Evolutionary conservation across 2,888 invertebrate genomes (phyloP).

Genomic region (Eupithecia dodoneata): DNA sequence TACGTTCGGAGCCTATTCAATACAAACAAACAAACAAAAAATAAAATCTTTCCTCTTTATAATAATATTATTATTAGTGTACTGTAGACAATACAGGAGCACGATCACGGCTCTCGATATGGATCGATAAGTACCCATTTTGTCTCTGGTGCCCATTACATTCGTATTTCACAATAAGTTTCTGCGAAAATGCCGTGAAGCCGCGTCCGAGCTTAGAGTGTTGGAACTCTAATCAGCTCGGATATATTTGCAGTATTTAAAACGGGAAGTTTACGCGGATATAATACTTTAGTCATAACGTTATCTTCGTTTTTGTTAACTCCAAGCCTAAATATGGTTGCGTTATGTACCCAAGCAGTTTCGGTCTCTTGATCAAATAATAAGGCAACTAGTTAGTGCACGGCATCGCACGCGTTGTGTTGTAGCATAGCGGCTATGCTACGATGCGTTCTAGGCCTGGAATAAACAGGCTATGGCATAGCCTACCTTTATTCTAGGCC

Average conservation of each 20-base stretch:
- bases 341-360: not conserved
- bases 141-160: not conserved
- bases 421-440: too few relatives aligned
- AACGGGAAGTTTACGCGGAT: not conserved
- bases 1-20: too few relatives aligned
- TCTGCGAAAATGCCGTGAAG: not conserved
- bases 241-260: not conserved
- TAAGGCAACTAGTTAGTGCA: not conserved
- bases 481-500: too few relatives aligned
- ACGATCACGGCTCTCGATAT: not conserved
- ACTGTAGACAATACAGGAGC: not conserved
- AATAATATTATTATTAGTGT: too few relatives aligned
- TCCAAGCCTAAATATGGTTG: not conserved
- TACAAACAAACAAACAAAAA: too few relatives aligned
- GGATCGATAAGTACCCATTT: not conserved
- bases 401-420: too few relatives aligned
- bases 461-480: too few relatives aligned
- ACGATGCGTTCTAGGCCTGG: too few relatives aligned
- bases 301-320: not conserved
- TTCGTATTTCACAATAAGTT: not conserved
- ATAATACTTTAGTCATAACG: not conserved
- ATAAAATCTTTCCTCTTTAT: too few relatives aligned
- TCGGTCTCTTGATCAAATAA: not conserved
- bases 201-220: not conserved
- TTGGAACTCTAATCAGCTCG: not conserved